Evolutionary conservation across 2,888 invertebrate species (phyloP), one percentile per base, ranked within the genome.

Genomic region (Trichogramma dendrolimi): DNA sequence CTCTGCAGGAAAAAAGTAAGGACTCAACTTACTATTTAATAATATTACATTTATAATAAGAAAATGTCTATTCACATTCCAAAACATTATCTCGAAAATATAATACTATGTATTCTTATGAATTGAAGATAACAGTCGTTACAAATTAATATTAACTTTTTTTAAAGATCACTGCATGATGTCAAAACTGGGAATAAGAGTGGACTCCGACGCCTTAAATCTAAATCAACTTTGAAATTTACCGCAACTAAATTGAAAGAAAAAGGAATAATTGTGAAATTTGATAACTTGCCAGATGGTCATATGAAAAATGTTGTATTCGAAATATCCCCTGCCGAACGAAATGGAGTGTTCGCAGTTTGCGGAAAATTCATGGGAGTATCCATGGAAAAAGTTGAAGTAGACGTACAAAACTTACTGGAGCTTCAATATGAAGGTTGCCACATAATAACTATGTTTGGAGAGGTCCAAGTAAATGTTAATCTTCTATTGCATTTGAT

Each of bases 361-460:
- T 84, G 85, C 70, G 90, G 87, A 40, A 89, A 87, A 73, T 89
- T 90, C 71, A 87, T 90, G 87, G 90, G 90, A 1, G 86, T 89
- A 0, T 85, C 86, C 71, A 85, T 90, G 84, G 89, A 90, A 72
- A 86, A 86, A 62, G 83, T 89, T 40, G 87, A 89, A 49, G 79
- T 90, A 11, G 86, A 88, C 66, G 87, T 89, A 69, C 85, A 90
- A 81, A 86, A 89, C 72, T 79, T 91, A 44, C 80, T 91, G 14
- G 88, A 90, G 73, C 82, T 88, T 65, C 90, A 91, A 75, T 90
- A 88, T 70, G 89, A 90, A 74, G 90, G 90, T 38, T 85, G 87
- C 51, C 83, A 88, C 40, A 86, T 89, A 39, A 89, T 89, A 85
- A 86, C 88, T 69, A 85, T 91, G 82, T 90, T 89, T 73, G 89